Conservation (phyloP, 2,888 invertebrate species). For the Acanthosepion pharaonis region DNA sequence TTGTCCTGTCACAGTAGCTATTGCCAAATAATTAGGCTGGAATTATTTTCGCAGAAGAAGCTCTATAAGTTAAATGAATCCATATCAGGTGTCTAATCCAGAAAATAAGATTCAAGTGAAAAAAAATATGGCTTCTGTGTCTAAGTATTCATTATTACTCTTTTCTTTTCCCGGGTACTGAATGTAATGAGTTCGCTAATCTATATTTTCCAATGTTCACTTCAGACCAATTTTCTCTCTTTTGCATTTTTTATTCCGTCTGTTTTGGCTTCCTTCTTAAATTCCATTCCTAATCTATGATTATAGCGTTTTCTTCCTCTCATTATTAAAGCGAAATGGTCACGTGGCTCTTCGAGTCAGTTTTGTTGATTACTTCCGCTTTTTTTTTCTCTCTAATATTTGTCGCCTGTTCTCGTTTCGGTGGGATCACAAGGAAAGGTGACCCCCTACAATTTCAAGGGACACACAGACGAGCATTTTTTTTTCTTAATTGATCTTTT, state of each 20-base stretch:
- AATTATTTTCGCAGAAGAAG: background rate
- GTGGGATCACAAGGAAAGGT: no score
- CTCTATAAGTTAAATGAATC: background rate
- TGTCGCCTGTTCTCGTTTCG: no score
- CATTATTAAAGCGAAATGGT: no score
- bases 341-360: no score
- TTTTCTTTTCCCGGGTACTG: background rate
- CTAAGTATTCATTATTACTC: background rate
- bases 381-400: no score
- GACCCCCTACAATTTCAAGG: no score
- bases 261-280: background rate
- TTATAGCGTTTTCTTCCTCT: no score
- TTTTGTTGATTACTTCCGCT: no score
- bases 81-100: background rate
- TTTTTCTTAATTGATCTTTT: no score
- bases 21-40: background rate
- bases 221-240: background rate
- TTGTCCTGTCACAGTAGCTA: background rate
- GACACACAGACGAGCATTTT: no score
- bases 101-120: background rate
- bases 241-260: background rate
- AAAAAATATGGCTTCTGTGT: background rate
- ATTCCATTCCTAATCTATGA: no score
- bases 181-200: slow-evolving; percentile 33
- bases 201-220: background rate